Base-by-base conservation (phyloP, 1,140 invertebrate species). In the Ceratina japonica region DNA sequence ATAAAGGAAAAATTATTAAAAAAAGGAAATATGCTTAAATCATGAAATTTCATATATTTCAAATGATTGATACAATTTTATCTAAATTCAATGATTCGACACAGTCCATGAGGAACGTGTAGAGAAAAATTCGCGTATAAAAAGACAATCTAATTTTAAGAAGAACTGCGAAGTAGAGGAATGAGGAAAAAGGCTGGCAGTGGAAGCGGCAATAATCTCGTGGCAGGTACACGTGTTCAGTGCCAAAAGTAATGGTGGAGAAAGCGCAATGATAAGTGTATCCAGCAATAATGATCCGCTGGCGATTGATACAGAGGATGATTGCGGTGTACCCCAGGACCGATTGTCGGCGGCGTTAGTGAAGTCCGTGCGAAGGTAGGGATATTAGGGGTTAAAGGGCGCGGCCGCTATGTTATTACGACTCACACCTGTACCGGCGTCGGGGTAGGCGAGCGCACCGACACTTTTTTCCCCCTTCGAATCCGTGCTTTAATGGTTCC, bases 261-360 rank as follows among this genome's bases (percentile, higher is more conserved):
- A 84, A 71, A 80, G 81, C 84, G 84, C 90, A 89, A 89, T 90
- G 87, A 86, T 87, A 88, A 87, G 85, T 87, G 88, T 90, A 91
- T 88, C 87, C 85, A 44, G 86, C 84, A 87, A 87, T 91, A 91
- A 91, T 91, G 87, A 91, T 90, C 87, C 86, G 80, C 86, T 81
- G 87, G 85, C 90, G 90, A 92, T 92, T 91, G 91, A 90, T 90
- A 91, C 91, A 84, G 86, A 86, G 87, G 86, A 90, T 92, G 91
- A 92, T 92, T 92, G 90, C 88, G 86, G 81, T 87, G 87, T 90
- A 86, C 81, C 84, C 75, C 71, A 68, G 77, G 74, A 82, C 85
- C 87, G 86, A 90, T 91, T 89, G 87, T 70, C 87, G 87, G 87
- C 90, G 89, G 90, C 86, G 75, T 87, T 80, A 91, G 85, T 91